phyloP scores from a whole-genome alignment of 2,888 invertebrate species.

The Drosophila ochracea region DNA sequence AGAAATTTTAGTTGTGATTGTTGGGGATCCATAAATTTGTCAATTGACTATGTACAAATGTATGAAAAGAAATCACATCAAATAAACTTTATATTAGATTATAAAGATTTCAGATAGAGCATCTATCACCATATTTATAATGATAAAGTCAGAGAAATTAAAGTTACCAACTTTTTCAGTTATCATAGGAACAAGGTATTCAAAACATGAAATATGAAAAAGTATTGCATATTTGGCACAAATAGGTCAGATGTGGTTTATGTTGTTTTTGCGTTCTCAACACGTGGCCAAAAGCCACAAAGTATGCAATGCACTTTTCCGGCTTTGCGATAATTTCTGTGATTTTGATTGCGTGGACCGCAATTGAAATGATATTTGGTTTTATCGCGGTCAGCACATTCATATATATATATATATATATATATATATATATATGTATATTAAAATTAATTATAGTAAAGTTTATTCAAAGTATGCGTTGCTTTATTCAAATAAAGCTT shows the following conservation, averaged over 20 bases:
- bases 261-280: constrained; percentile 55
- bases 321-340: constrained; percentile 30
- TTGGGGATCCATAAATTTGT: too few relatives aligned
- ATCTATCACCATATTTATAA: background rate
- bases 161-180: background rate
- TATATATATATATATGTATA: background rate
- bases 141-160: background rate
- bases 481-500: background rate
- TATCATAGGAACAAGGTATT: constrained; percentile 10
- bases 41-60: background rate
- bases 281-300: constrained; percentile 57
- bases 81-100: background rate
- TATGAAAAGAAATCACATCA: background rate
- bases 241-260: constrained; percentile 58
- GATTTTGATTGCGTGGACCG: constrained; percentile 64
- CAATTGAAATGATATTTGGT: constrained; percentile 74
- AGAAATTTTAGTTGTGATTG: background rate
- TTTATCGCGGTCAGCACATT: constrained; percentile 43
- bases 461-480: background rate
- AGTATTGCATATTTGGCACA: constrained; percentile 66
- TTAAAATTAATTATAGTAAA: too few relatives aligned
- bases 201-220: constrained; percentile 36
- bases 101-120: background rate
- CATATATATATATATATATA: background rate
- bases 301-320: constrained; percentile 43